Conservation (phyloP, 2,888 invertebrate species). For the Megalurothrips usitatus region DNA sequence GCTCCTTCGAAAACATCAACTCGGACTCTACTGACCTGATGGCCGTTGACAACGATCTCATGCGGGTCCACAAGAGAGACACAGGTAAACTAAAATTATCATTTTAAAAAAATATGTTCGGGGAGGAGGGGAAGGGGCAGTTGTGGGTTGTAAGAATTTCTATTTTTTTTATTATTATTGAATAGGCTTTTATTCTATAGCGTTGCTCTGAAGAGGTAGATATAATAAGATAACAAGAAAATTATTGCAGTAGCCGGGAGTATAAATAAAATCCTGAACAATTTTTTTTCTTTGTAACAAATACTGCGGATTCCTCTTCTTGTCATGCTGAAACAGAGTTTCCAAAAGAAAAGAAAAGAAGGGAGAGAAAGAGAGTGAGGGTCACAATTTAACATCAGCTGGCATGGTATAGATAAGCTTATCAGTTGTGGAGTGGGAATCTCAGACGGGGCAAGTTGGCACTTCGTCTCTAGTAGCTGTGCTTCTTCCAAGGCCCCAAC, state of each 20-base stretch:
- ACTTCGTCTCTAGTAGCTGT: conserved; percentile 8
- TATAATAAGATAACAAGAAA: too few species aligned
- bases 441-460: conserved; percentile 6
- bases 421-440: conserved; percentile 23
- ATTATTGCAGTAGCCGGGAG: too few species aligned
- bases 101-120: not conserved
- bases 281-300: not conserved
- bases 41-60: not conserved
- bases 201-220: too few species aligned
- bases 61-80: not conserved
- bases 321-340: not conserved
- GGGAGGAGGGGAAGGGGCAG: too few species aligned
- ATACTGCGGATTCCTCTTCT: not conserved
- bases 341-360: not conserved
- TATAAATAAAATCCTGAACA: not conserved
- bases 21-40: not conserved
- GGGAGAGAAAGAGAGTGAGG: not conserved
- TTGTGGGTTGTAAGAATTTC: too few species aligned
- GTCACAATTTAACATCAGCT: conserved; percentile 26
- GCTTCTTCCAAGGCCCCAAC: not conserved
- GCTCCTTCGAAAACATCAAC: not conserved
- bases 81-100: not conserved
- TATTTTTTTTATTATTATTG: too few species aligned
- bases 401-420: conserved; percentile 21
- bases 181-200: too few species aligned